A percentile compares a stretch with the other conserved stretches of the same genome.
Evolutionary conservation across 2,888 invertebrate genomes (phyloP).

Genomic region (Brenthis daphne): DNA sequence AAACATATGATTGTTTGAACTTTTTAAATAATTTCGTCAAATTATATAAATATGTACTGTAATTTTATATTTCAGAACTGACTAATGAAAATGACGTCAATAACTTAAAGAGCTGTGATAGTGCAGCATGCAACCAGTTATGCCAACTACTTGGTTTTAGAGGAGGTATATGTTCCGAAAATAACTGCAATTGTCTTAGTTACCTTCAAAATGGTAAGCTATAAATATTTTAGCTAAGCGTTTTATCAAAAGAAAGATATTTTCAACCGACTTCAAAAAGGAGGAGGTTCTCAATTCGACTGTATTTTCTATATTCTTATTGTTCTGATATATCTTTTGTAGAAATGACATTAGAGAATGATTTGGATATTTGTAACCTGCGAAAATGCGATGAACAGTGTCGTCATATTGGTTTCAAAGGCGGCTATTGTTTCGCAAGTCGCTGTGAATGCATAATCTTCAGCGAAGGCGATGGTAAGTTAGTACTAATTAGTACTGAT

Average conservation of each 20-base stretch:
- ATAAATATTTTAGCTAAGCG: no score
- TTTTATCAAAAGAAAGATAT: no score
- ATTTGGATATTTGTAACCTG: background rate
- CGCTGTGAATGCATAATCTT: background rate
- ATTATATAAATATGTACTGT: no score
- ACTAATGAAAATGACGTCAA: background rate
- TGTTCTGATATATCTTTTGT: background rate
- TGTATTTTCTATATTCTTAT: no score
- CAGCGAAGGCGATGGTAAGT: background rate
- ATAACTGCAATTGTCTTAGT: background rate
- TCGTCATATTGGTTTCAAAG: background rate
- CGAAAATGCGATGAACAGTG: background rate
- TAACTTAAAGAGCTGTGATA: conserved; percentile 11
- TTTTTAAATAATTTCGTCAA: no score
- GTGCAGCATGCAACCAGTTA: conserved; percentile 14
- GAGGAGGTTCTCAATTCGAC: no score
- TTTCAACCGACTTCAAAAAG: no score
- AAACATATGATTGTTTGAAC: no score
- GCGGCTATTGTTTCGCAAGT: conserved; percentile 10
- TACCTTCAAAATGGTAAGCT: background rate
- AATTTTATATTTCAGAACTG: background rate
- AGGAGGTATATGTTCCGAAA: background rate
- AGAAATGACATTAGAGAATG: background rate
- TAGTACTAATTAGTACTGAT: background rate
- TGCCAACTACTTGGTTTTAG: conserved; percentile 15